These are phyloP conservation scores for Coecobrya sp. DNA, from an alignment of 2,888 invertebrate genomes.

Conservation along the genomic window DNA sequence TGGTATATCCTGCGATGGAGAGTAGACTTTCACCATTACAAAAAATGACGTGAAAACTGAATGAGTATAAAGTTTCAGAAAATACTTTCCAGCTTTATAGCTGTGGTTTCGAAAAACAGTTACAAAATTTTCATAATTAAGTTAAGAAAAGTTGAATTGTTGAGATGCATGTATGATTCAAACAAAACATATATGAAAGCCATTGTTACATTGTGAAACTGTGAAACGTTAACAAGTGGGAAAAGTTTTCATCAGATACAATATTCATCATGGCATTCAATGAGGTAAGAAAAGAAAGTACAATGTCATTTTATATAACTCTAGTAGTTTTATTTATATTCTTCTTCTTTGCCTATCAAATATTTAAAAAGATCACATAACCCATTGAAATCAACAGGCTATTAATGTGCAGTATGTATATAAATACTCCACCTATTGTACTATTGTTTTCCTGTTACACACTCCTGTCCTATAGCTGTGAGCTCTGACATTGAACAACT, in stretches of 20 bases:
- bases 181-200: not conserved
- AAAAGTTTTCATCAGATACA: not conserved
- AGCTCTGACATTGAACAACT: constrained; percentile 3
- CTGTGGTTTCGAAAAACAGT: not conserved
- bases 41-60: not conserved
- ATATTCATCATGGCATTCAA: constrained; percentile 74
- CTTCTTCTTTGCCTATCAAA: too few relatives aligned
- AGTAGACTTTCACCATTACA: not conserved
- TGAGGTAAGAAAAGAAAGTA: constrained; percentile 59
- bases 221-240: constrained; percentile 15
- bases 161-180: not conserved
- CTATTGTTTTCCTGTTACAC: not conserved
- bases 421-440: not conserved
- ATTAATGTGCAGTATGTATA: not conserved
- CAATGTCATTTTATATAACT: too few relatives aligned
- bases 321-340: too few relatives aligned
- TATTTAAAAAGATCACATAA: too few relatives aligned
- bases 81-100: not conserved
- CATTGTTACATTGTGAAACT: not conserved
- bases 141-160: not conserved
- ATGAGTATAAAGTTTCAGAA: not conserved
- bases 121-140: not conserved
- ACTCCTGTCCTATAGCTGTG: not conserved
- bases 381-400: too few relatives aligned
- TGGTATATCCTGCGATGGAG: not conserved